These are phyloP conservation scores for Hyperopisus bebe DNA, from an alignment of 2,113 vertebrate genomes.

Conservation along the genomic window DNA sequence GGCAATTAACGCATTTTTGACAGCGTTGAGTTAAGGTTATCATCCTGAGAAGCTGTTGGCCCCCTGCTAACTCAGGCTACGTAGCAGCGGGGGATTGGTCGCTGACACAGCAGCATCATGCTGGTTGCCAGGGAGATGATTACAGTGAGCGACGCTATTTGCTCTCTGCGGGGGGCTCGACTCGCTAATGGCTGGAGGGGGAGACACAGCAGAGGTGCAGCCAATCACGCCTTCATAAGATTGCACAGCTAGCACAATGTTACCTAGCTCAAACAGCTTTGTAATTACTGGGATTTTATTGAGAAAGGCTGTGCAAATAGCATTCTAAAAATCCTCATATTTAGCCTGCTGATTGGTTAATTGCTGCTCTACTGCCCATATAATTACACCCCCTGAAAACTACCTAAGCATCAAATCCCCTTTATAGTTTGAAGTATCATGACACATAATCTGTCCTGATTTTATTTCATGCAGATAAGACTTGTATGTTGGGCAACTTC, in stretches of 20 bases:
- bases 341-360: background rate
- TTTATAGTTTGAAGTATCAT: background rate
- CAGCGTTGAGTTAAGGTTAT: background rate
- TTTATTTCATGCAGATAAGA: background rate
- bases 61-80: background rate
- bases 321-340: background rate
- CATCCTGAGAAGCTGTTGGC: background rate
- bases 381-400: background rate
- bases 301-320: background rate
- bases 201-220: background rate
- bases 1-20: background rate
- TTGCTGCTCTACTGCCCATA: background rate
- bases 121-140: constrained; percentile 10
- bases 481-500: background rate
- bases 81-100: background rate
- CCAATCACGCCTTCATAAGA: background rate
- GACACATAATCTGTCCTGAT: background rate
- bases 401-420: background rate
- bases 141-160: constrained; percentile 2
- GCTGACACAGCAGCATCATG: background rate
- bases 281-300: background rate
- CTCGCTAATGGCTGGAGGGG: constrained; percentile 8
- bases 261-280: background rate
- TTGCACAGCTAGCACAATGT: background rate
- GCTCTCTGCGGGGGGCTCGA: background rate